Conservation (phyloP, 2,113 vertebrate species). For the Etheostoma cragini region DNA sequence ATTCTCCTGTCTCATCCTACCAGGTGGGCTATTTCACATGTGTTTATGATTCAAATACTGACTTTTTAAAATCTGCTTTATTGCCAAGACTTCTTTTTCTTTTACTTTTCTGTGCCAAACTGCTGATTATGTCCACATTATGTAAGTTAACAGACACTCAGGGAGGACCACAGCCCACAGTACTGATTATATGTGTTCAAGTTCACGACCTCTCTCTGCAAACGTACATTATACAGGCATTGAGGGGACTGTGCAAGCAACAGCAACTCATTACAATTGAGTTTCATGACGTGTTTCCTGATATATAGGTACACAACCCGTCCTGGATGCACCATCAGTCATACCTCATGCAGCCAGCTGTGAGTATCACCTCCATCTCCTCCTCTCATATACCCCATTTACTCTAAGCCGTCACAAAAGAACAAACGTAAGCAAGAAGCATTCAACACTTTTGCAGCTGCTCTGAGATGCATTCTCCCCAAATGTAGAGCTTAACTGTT, state of each 20-base stretch:
- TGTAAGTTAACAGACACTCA: background rate
- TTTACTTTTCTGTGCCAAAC: slow-evolving; percentile 3
- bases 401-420: background rate
- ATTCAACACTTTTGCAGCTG: background rate
- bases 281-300: slow-evolving; percentile 4
- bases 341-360: slow-evolving; percentile 93
- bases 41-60: background rate
- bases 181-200: slow-evolving; percentile 78
- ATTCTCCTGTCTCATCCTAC: slow-evolving; percentile 93
- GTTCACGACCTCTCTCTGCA: slow-evolving; percentile 78
- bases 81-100: slow-evolving; percentile 1
- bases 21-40: slow-evolving; percentile 83
- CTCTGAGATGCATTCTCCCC: background rate
- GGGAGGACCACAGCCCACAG: slow-evolving; percentile 66
- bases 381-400: background rate
- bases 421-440: background rate
- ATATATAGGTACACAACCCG: slow-evolving; percentile 88
- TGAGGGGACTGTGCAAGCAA: slow-evolving; percentile 74
- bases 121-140: slow-evolving; percentile 10
- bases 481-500: background rate
- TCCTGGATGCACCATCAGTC: slow-evolving; percentile 95
- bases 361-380: slow-evolving; percentile 53
- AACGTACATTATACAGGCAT: slow-evolving; percentile 88
- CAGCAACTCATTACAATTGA: background rate
- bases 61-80: background rate